Evolutionary conservation across 2,888 invertebrate species (phyloP), one percentile per base, ranked within the genome.

Genomic region (Muscina levida): DNA sequence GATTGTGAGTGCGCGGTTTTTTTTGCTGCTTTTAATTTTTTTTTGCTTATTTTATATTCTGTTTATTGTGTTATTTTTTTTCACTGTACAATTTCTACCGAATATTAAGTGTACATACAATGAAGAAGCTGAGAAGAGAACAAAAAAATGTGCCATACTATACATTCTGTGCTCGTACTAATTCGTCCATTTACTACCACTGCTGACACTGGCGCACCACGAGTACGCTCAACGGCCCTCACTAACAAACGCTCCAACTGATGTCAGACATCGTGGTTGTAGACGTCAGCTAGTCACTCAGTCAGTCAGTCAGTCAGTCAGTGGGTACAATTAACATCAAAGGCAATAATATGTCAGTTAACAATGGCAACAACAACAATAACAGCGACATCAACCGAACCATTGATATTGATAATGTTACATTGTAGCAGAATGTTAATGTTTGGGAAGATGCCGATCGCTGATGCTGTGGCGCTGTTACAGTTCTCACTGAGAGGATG

Each of bases 1-100:
- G 78, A 74, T 71, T 76, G 79, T 72, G 70, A 70, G 76, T 76
- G 65, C 65, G 70, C 57, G 76, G 72, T 73, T 78, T 79, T 79
- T 72, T 57, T n/a, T 51, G 31, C n/a, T 57, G 13, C 62, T 70
- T 62, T 24, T 46, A 19, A 15, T 19, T 48, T 39, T 62, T 74
- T 65, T 66, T 48, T 66, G 51, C n/a, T n/a, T n/a, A 67, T 11
- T 65, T 62, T 59, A 59, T 62, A 53, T 72, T 72, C 66, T 57
- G 42, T 66, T 10, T 13, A 19, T 46, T n/a, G n/a, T n/a, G 26
- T 24, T 65, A 39, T 73, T 62, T 31, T 17, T 46, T 72, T 72
- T 31, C 8, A 31, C 76, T n/a, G n/a, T n/a, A 56, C 19, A 48
- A 51, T 72, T 72, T 75, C 48, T 31, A 62, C 67, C 76, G 46